A percentile compares a stretch with the other conserved stretches of the same genome.
phyloP scores from a whole-genome alignment of 2,113 vertebrate genomes.

The Aegypius monachus region DNA sequence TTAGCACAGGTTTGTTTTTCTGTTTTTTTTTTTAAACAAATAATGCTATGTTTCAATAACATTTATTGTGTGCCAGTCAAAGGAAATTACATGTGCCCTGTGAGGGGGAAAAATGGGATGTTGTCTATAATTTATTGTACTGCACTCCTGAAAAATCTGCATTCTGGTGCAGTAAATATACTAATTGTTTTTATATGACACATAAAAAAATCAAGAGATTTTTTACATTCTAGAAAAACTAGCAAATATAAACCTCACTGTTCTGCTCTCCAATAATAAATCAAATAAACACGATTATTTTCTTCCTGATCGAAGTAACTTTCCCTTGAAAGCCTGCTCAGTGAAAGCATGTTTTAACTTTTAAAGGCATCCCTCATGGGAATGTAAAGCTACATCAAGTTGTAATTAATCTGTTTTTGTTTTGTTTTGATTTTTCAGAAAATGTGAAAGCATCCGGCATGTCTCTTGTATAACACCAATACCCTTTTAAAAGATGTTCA shows the following conservation, averaged over 20 bases:
- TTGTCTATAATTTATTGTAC: not conserved
- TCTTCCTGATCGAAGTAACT: not conserved
- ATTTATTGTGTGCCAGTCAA: not conserved
- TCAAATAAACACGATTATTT: conserved; percentile 8
- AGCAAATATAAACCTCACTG: not conserved
- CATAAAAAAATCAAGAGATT: not conserved
- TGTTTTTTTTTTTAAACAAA: not conserved
- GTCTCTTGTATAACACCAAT: not conserved
- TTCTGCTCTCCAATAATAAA: conserved; percentile 4
- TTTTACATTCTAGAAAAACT: not conserved
- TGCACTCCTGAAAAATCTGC: conserved; percentile 30
- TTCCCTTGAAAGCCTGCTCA: conserved; percentile 9
- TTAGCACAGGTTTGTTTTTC: not conserved
- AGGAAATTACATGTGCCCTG: not conserved
- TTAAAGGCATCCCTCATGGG: not conserved
- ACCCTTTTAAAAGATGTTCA: not conserved
- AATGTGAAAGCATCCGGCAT: not conserved
- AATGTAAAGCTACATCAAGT: not conserved
- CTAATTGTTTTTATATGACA: conserved; percentile 7
- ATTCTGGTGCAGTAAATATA: not conserved
- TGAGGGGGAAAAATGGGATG: not conserved
- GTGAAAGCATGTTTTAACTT: conserved; percentile 29
- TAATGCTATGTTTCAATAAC: not conserved
- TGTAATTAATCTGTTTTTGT: not conserved
- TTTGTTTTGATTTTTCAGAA: not conserved